phyloP scores from a whole-genome alignment of 2,797 vertebrate genomes.

The Chrysocyon brachyurus region DNA sequence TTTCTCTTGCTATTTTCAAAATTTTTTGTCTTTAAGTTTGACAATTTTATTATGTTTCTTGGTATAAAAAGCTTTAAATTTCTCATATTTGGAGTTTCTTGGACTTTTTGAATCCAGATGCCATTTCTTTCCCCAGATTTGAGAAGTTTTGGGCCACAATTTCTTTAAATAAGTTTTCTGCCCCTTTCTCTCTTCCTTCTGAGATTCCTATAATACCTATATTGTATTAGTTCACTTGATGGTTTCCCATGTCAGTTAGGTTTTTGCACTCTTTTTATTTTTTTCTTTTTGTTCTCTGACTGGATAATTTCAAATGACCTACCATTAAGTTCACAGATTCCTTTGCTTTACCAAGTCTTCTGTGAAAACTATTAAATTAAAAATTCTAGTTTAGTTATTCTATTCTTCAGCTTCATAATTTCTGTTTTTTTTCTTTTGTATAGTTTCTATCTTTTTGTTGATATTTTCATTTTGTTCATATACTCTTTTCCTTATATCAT shows the following conservation, averaged over 20 bases:
- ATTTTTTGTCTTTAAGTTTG: neutral
- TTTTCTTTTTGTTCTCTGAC: neutral
- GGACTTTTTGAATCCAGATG: neutral
- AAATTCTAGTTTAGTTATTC: neutral
- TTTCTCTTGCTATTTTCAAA: neutral
- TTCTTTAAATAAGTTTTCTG: neutral
- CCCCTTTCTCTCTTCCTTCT: neutral
- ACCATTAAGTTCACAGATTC: neutral
- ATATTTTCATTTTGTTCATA: neutral
- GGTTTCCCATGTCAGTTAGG: neutral
- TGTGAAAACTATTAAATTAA: neutral
- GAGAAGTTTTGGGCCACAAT: neutral
- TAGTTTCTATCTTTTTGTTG: neutral
- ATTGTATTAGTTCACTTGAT: neutral
- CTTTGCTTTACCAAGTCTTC: neutral
- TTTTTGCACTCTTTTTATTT: neutral
- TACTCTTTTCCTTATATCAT: neutral
- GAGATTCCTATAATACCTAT: neutral
- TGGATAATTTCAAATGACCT: neutral
- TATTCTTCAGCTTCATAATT: neutral
- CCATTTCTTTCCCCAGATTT: neutral
- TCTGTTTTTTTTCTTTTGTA: neutral
- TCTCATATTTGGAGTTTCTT: neutral
- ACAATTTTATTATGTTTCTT: neutral
- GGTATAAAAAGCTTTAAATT: neutral